These are phyloP conservation scores for Melitaea cinxia DNA, from an alignment of 1,140 invertebrate species.

Conservation along the genomic window DNA sequence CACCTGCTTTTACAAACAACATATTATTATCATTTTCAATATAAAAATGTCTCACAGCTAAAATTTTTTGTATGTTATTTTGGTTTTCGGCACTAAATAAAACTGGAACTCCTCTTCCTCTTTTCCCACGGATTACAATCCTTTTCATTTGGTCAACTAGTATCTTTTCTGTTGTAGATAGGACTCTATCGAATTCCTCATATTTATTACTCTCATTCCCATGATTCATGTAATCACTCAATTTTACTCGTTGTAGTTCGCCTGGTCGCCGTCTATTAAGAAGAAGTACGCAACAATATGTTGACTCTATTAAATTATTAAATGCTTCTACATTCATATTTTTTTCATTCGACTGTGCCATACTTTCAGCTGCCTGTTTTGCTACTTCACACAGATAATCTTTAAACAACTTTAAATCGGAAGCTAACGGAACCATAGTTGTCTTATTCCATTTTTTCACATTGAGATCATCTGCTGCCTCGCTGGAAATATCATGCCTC, in stretches of 20 bases:
- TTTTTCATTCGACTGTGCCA: neutral
- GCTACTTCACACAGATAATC: neutral
- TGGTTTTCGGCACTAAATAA: constrained; percentile 41
- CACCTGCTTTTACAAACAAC: constrained; percentile 44
- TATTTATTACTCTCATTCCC: neutral
- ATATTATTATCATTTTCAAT: constrained; percentile 32
- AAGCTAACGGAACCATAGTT: neutral
- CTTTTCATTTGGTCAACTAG: constrained; percentile 36
- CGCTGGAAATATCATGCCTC: neutral
- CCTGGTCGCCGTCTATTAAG: neutral
- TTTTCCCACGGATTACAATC: constrained; percentile 37
- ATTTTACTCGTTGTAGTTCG: neutral
- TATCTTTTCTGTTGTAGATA: constrained; percentile 18
- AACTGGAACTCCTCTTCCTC: constrained; percentile 38
- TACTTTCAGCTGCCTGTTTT: neutral
- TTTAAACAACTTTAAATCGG: neutral
- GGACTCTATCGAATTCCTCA: neutral
- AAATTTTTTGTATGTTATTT: constrained; percentile 21
- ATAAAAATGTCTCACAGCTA: constrained; percentile 36
- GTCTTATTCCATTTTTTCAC: neutral
- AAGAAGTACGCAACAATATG: neutral
- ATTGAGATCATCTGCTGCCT: neutral
- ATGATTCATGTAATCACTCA: neutral
- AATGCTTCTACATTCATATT: neutral
- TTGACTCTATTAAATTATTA: neutral